Conservation (phyloP, 2,797 vertebrate species). For the Acipenser transmontanus region DNA sequence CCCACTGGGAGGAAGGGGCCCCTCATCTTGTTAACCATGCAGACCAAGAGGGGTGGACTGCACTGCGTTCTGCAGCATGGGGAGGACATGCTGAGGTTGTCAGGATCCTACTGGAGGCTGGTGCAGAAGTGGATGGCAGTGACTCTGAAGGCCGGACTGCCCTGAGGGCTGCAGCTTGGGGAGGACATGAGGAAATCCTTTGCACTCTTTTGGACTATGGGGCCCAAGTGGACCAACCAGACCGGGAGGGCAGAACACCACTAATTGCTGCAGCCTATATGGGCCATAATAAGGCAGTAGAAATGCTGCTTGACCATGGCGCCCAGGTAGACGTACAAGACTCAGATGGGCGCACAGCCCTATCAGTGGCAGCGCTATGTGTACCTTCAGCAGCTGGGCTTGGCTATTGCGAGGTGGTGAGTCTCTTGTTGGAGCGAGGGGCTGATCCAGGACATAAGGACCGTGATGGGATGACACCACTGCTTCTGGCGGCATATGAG, state of each 20-base stretch:
- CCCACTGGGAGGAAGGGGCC: constrained; percentile 28
- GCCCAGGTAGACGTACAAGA: constrained; percentile 58
- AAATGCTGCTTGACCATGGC: constrained; percentile 55
- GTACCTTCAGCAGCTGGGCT: constrained; percentile 53
- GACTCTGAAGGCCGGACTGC: constrained; percentile 68
- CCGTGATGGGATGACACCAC: constrained; percentile 66
- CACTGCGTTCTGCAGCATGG: constrained; percentile 69
- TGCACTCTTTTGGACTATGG: constrained; percentile 53
- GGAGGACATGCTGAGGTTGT: constrained; percentile 64
- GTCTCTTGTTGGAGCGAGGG: constrained; percentile 62
- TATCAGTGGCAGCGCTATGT: constrained; percentile 67
- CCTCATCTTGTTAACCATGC: constrained; percentile 50
- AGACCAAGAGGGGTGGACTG: constrained; percentile 71
- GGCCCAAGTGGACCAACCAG: constrained; percentile 55
- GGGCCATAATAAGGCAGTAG: constrained; percentile 66
- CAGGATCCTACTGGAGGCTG: constrained; percentile 53
- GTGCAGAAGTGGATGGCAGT: constrained; percentile 61
- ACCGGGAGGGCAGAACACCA: constrained; percentile 64
- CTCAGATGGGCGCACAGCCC: constrained; percentile 61
- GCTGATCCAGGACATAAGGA: constrained; percentile 62
- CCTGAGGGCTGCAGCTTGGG: constrained; percentile 73
- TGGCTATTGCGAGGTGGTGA: constrained; percentile 57
- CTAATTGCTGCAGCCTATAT: constrained; percentile 73
- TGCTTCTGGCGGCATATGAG: constrained; percentile 70
- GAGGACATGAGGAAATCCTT: constrained; percentile 65